Evolutionary conservation across 2,113 vertebrate species (phyloP).

Genomic region (Hypocryptadius cinnamomeus): DNA sequence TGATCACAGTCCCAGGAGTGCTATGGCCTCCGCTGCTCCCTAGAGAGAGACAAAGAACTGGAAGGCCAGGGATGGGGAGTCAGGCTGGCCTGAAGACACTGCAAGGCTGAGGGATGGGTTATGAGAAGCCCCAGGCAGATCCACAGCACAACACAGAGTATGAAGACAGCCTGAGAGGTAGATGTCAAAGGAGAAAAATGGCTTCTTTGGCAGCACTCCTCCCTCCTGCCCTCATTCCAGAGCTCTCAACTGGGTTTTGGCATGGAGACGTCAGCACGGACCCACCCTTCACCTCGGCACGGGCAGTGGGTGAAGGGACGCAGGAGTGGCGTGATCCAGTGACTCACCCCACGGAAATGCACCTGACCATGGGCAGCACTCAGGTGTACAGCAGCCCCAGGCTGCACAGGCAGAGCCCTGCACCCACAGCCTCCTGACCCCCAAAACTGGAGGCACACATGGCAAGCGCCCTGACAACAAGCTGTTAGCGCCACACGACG

Average conservation of each 20-base stretch:
- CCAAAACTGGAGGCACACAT: not conserved
- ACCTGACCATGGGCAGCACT: not conserved
- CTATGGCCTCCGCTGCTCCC: not conserved
- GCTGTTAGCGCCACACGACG: rapidly evolving
- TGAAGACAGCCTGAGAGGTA: not conserved
- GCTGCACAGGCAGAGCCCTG: not conserved
- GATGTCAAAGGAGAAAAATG: not conserved
- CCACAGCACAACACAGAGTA: not conserved
- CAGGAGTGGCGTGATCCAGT: not conserved
- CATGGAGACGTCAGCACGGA: not conserved
- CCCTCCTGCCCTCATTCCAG: not conserved
- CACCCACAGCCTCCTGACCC: not conserved
- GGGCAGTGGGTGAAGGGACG: not conserved
- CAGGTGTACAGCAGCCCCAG: not conserved
- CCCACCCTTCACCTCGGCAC: not conserved
- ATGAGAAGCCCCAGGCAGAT: not conserved
- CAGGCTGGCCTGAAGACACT: not conserved
- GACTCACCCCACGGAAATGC: not conserved
- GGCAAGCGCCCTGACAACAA: not conserved
- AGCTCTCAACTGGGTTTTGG: not conserved
- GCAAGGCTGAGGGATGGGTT: not conserved
- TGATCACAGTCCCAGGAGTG: rapidly evolving
- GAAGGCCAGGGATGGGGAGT: not conserved
- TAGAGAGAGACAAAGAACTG: rapidly evolving
- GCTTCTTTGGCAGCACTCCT: not conserved